Conservation (phyloP, 2,888 invertebrate species). For the Morinoia aosen region DNA sequence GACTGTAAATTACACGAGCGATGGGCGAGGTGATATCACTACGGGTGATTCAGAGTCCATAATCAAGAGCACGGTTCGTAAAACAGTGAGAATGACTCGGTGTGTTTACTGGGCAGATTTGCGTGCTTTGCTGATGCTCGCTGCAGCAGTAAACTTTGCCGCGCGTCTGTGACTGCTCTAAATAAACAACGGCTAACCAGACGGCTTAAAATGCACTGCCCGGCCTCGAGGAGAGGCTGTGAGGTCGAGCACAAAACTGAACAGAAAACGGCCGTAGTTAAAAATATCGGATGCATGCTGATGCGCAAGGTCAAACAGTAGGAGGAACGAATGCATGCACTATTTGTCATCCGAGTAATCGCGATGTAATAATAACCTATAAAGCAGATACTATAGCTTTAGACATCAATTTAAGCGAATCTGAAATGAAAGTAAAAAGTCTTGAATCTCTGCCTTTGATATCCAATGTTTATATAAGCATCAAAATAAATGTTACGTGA, state of each 20-base stretch:
- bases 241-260: not conserved
- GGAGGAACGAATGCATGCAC: not conserved
- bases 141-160: not conserved
- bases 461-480: not conserved
- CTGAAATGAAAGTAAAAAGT: too few species aligned
- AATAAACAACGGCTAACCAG: slow-evolving; percentile 30
- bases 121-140: slow-evolving; percentile 40
- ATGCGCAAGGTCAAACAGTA: not conserved
- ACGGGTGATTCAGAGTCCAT: slow-evolving; percentile 30
- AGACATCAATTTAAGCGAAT: too few species aligned
- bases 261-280: not conserved
- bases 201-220: not conserved
- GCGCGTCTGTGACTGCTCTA: slow-evolving; percentile 8
- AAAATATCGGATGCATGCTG: not conserved
- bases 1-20: not conserved
- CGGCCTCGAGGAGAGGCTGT: not conserved
- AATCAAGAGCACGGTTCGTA: not conserved
- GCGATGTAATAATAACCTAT: too few species aligned
- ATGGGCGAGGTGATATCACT: not conserved
- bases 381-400: too few species aligned
- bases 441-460: not conserved
- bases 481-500: not conserved
- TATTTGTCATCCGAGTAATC: too few species aligned
- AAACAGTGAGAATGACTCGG: slow-evolving; percentile 16
- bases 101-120: not conserved